phyloP scores from a whole-genome alignment of 2,113 vertebrate genomes.

The Ciconia stormi region DNA sequence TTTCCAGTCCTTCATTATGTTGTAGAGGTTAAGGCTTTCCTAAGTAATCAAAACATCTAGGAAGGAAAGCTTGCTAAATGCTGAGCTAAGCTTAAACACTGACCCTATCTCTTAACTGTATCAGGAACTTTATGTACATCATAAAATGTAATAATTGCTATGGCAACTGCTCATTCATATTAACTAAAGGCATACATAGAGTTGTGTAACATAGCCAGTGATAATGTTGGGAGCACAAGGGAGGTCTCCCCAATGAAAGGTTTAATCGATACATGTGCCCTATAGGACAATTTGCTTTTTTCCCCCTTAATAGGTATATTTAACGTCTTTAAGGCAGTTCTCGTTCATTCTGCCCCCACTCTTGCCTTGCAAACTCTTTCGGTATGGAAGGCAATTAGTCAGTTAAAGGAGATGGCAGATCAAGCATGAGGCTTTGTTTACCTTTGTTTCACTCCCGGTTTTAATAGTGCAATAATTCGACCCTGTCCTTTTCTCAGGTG shows the following conservation, averaged over 20 bases:
- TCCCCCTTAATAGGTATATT: slow-evolving; percentile 17
- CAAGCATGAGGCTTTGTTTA: slow-evolving; percentile 19
- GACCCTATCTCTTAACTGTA: slow-evolving; percentile 61
- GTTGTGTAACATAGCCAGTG: slow-evolving; percentile 22
- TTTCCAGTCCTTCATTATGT: slow-evolving; percentile 13
- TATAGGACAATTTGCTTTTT: slow-evolving; percentile 33
- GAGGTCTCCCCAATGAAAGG: slow-evolving; percentile 39
- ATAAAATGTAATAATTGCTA: slow-evolving; percentile 70
- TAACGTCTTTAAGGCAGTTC: slow-evolving; percentile 47
- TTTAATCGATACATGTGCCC: slow-evolving; percentile 54
- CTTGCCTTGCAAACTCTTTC: slow-evolving; percentile 49
- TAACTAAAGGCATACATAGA: slow-evolving; percentile 65
- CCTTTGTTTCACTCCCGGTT: slow-evolving; percentile 18
- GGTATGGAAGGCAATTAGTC: slow-evolving; percentile 62
- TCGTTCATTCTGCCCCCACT: slow-evolving; percentile 34
- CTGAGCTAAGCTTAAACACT: slow-evolving; percentile 67
- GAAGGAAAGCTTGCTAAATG: slow-evolving; percentile 60
- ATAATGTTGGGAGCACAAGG: slow-evolving; percentile 15
- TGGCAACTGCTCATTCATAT: slow-evolving; percentile 66
- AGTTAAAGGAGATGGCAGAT: slow-evolving; percentile 10
- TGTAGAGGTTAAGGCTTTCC: slow-evolving; percentile 47
- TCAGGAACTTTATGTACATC: slow-evolving; percentile 54
- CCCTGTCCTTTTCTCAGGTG: not conserved
- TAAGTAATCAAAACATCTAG: slow-evolving; percentile 45
- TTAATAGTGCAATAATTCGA: slow-evolving; percentile 31